Evolutionary conservation across 2,888 invertebrate genomes (phyloP).

Genomic region (Sclerodermus sp.): DNA sequence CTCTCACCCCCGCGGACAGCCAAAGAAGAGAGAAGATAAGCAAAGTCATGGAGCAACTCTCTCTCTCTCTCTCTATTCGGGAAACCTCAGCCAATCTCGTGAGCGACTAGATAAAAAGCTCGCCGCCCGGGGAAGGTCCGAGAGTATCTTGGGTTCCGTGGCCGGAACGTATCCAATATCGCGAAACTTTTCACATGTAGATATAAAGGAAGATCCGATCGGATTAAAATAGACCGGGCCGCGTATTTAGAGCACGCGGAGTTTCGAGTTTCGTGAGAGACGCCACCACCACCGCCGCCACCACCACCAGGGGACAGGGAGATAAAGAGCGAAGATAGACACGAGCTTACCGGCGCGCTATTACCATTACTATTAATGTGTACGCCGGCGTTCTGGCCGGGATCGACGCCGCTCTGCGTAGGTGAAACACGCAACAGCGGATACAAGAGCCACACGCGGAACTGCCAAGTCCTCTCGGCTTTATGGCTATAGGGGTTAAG

Average conservation of each 20-base stretch:
- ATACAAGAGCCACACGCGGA: neutral
- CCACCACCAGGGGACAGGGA: slow-evolving; percentile 10
- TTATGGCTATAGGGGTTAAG: slow-evolving; percentile 16
- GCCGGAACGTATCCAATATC: neutral
- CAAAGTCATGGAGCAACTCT: too few species aligned
- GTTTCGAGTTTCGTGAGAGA: neutral
- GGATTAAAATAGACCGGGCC: slow-evolving; percentile 22
- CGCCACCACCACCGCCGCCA: neutral
- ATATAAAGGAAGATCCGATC: neutral
- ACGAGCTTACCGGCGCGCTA: slow-evolving; percentile 18
- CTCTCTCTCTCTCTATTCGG: too few species aligned
- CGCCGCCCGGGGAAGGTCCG: too few species aligned
- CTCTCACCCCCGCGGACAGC: too few species aligned
- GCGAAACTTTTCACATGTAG: neutral
- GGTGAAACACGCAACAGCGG: too few species aligned
- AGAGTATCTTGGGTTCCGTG: too few species aligned
- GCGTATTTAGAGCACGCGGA: neutral
- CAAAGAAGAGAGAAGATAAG: too few species aligned
- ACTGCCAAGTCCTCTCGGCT: slow-evolving; percentile 10
- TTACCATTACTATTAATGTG: slow-evolving; percentile 23
- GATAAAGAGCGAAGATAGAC: slow-evolving; percentile 23
- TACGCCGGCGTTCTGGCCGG: neutral
- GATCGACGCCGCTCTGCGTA: neutral
- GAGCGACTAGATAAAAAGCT: too few species aligned
- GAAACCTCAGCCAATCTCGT: too few species aligned